Evolutionary conservation across 1,140 invertebrate species (phyloP).

Genomic region (Stegodyphus dumicola): DNA sequence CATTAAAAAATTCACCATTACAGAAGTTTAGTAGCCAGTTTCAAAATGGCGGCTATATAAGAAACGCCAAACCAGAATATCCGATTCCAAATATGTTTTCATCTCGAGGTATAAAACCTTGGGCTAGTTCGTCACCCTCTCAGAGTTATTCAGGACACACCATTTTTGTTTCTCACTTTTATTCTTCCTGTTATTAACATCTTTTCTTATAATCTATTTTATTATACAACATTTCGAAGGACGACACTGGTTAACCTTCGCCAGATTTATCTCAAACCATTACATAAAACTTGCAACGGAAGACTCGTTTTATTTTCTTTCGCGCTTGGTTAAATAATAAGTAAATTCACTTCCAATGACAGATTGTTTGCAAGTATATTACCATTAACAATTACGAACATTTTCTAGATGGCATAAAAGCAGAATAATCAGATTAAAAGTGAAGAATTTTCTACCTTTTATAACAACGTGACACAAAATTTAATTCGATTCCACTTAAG

Average conservation of each 20-base stretch:
- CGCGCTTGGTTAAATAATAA: no score
- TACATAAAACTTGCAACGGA: background rate
- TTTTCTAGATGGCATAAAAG: no score
- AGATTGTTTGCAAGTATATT: no score
- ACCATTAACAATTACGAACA: no score
- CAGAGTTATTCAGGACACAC: conserved; percentile 2
- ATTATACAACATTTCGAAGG: background rate
- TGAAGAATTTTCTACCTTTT: no score
- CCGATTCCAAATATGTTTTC: no score
- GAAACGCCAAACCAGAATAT: background rate
- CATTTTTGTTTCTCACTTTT: background rate
- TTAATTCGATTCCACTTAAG: no score
- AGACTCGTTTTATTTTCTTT: no score
- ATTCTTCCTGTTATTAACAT: background rate
- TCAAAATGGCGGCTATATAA: background rate
- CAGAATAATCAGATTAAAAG: no score
- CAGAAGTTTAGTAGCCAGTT: background rate
- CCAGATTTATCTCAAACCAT: background rate
- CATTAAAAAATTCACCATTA: background rate
- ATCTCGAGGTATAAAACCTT: background rate
- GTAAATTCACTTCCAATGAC: no score
- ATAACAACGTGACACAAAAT: no score
- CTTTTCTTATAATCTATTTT: background rate
- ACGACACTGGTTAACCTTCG: conserved; percentile 7
- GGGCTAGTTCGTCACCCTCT: conserved; percentile 12